Evolutionary conservation across 2,888 invertebrate species (phyloP).

Genomic region (Argyresthia albistria): DNA sequence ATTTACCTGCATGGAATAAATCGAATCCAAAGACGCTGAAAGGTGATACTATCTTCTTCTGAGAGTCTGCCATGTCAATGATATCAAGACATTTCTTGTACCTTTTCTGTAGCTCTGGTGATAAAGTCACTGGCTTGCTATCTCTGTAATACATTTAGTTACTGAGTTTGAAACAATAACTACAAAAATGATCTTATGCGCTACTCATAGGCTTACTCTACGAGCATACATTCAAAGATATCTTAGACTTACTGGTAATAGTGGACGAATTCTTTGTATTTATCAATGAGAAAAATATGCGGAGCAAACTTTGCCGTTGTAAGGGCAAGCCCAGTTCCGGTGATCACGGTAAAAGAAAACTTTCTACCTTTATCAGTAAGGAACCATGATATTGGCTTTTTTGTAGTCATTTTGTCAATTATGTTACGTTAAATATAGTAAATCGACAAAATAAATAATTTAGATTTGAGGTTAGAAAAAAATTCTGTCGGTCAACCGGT

Average conservation of each 20-base stretch:
- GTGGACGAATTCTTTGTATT: slow-evolving; percentile 75
- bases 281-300: slow-evolving; percentile 73
- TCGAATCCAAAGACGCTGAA: slow-evolving; percentile 84
- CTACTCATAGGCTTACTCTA: not conserved
- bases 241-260: slow-evolving; percentile 73
- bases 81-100: slow-evolving; percentile 74
- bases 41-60: slow-evolving; percentile 68
- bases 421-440: not conserved
- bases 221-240: not conserved
- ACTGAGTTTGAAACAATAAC: not conserved
- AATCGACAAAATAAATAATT: not conserved
- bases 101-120: slow-evolving; percentile 55
- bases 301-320: slow-evolving; percentile 71
- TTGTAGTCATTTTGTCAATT: slow-evolving; percentile 27
- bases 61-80: slow-evolving; percentile 62
- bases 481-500: no score
- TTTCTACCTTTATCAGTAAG: slow-evolving; percentile 66
- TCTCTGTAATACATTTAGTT: slow-evolving; percentile 49
- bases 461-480: not conserved
- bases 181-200: not conserved
- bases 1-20: slow-evolving; percentile 77
- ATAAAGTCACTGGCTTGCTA: slow-evolving; percentile 71
- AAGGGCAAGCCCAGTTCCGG: slow-evolving; percentile 50
- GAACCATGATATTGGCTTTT: slow-evolving; percentile 61
- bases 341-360: slow-evolving; percentile 58